Percentiles rank a stretch among this genome's conserved stretches.
phyloP scores from a whole-genome alignment of 2,888 invertebrate species.

The Polyploca ridens region DNA sequence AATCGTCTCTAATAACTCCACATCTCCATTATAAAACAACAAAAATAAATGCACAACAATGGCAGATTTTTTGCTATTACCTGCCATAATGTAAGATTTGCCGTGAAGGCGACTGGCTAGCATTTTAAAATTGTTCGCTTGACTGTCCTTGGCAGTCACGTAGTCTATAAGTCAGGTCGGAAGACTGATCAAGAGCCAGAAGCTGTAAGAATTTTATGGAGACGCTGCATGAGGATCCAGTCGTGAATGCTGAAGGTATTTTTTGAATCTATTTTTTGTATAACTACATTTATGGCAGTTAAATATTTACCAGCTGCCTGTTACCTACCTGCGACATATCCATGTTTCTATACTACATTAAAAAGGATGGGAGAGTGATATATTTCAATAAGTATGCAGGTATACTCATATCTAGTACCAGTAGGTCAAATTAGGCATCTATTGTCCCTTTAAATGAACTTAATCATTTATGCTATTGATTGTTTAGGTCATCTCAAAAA shows the following conservation, averaged over 20 bases:
- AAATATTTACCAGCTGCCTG: slow-evolving; percentile 26
- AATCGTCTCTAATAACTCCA: slow-evolving; percentile 51
- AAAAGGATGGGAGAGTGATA: not conserved
- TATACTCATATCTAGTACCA: not conserved
- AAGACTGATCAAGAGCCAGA: slow-evolving; percentile 82
- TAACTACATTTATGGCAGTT: slow-evolving; percentile 61
- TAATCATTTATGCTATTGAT: not conserved
- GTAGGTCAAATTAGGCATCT: not conserved
- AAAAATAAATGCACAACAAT: slow-evolving; percentile 53
- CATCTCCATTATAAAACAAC: slow-evolving; percentile 53
- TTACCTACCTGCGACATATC: not conserved
- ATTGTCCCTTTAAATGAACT: not conserved
- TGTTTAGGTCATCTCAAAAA: not conserved
- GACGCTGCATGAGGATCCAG: slow-evolving; percentile 79
- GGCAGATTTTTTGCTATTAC: slow-evolving; percentile 45
- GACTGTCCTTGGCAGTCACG: slow-evolving; percentile 83
- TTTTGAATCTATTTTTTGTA: slow-evolving; percentile 81
- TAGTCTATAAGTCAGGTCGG: slow-evolving; percentile 85
- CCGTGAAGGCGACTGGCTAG: slow-evolving; percentile 72
- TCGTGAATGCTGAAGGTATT: slow-evolving; percentile 81
- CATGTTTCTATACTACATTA: not conserved
- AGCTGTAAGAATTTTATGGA: slow-evolving; percentile 80
- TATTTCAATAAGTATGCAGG: not conserved
- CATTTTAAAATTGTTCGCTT: slow-evolving; percentile 83
- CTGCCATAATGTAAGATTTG: slow-evolving; percentile 62